A percentile compares a stretch with the other conserved stretches of the same genome.
phyloP scores from a whole-genome alignment of 2,797 vertebrate species.

The Alfaro cultratus region DNA sequence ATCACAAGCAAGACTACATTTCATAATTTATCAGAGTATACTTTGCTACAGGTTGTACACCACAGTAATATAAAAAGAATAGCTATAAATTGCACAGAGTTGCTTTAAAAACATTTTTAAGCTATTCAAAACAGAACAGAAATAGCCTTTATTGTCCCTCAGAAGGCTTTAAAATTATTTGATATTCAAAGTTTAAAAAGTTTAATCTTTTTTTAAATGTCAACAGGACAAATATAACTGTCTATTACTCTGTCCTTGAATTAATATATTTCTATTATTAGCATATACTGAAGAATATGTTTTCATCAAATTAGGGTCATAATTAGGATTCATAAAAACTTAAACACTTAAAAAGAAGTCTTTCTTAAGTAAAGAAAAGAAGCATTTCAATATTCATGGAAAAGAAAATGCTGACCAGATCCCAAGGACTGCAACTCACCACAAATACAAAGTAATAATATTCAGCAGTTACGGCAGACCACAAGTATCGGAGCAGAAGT shows the following conservation, averaged over 20 bases:
- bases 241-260: background rate
- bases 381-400: background rate
- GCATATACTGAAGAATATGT: background rate
- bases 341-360: background rate
- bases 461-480: background rate
- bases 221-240: too few relatives aligned
- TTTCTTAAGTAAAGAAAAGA: background rate
- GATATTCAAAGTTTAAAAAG: background rate
- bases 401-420: background rate
- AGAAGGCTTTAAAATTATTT: background rate
- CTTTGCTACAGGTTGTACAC: background rate
- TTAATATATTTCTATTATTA: background rate
- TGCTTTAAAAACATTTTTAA: background rate
- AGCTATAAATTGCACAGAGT: background rate
- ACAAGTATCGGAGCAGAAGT: background rate
- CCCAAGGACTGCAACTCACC: background rate
- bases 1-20: background rate
- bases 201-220: background rate
- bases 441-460: background rate
- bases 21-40: background rate
- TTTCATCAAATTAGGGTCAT: background rate
- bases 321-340: background rate
- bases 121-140: background rate
- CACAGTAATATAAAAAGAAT: background rate
- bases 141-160: background rate